Base-by-base conservation (phyloP, 1,140 invertebrate species). In the Amyelois transitella region DNA sequence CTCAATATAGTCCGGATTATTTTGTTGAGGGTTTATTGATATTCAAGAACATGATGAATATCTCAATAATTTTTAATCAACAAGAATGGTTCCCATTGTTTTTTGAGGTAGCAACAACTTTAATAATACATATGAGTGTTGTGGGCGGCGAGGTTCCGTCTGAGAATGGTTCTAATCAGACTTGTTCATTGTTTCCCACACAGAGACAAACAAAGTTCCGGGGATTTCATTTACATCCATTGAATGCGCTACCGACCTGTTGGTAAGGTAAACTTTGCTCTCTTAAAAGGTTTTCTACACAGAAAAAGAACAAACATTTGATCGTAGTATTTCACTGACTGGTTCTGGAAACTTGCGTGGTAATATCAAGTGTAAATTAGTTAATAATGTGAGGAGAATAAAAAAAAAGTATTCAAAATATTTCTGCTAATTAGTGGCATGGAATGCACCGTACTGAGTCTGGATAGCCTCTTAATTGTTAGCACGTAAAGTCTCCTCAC, bases 171-270 rank as follows among this genome's bases (percentile, higher is more conserved):
- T 60, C 64, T 69, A 72, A 76, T 69, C 68, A 73, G 61, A 62
- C 49, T 43, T 12, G 55, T 22, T 62, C 69, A 70, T 77, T 72
- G 72, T 77, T 71, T 70, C 64, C 62, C 64, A 64, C 66, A 63
- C 45, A 57, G 53, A 53, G 63, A 61, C 68, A 71, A 69, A 69
- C 65, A 76, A 64, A 60, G 58, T 69, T 64, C 69, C 60, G 52
- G 52, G 38, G 63, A 63, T 73, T 77, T 72, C 69, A 78, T 80
- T 80, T 72, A 77, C 69, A 77, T 75, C 66, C 70, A 60, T 72
- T 71, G 64, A 69, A 65, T 61, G 8, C 18, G 60, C 53, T 52
- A 47, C 51, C 49, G 47, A 58, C 63, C 52, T 55, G 58, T 53
- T 50, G 53, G 52, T 53, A 71, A 65, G 67, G 55, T 62, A 64